Base-by-base conservation (phyloP, 2,113 vertebrate species). In the Pollimyrus isidori region DNA sequence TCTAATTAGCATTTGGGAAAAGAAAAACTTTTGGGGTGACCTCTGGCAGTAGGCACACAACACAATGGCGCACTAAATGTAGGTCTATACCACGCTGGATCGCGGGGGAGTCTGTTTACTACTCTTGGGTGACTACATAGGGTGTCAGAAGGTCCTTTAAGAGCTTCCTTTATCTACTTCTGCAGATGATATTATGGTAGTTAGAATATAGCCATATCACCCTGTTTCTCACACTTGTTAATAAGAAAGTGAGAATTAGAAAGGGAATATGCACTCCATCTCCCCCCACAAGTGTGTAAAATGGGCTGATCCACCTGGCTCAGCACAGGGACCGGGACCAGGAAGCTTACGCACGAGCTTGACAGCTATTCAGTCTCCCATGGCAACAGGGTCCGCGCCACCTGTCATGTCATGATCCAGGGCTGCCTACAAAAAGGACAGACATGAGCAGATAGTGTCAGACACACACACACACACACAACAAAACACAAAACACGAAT, bases 311-410 rank as follows among this genome's bases (percentile, higher is more conserved):
- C 42, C 2, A 21, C 49, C 17, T 21, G 49, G n/a, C 65, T 84
- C 50, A 85, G 45, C 86, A 90, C 90, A 89, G 89, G 89, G 87
- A 90, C 2, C 69, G 87, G 42, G 19, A 21, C 26, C 46, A 86
- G 26, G 85, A 73, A 3, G 53, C 92, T 94, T 93, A 95, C 94
- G 93, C 95, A 93, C 91, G 94, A 91, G 94, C 92, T 92, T 93
- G 90, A 93, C 92, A 91, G 92, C 91, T 94, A 95, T 95, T 95
- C 94, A 95, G 92, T 93, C 91, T 94, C 91, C 93, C 87, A 90
- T 91, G 84, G 91, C 89, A 93, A 90, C 89, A 87, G 91, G 91
- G 53, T 90, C 90, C 88, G 91, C 92, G 92, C 62, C 82, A 89
- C 82, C 90, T 39, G 82, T 58, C 90, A 90, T 9, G 65, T 90